These are phyloP conservation scores for Oncorhynchus kisutch DNA, from an alignment of 2,113 vertebrate genomes.

Conservation along the genomic window DNA sequence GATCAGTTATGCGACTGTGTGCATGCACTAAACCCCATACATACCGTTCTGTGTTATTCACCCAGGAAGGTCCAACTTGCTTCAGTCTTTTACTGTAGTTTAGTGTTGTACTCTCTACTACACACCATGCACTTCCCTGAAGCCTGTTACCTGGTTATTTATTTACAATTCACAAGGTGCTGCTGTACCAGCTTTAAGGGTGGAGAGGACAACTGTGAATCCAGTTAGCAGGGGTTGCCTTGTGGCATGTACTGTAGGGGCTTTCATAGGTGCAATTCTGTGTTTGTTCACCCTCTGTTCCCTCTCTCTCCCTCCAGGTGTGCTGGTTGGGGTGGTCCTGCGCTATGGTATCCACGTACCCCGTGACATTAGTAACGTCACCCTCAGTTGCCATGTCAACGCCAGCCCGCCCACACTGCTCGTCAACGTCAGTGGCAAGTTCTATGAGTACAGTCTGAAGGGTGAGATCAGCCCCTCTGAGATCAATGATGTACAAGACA, in stretches of 20 bases:
- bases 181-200: neutral
- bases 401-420: slow-evolving; percentile 89
- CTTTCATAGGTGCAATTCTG: no score
- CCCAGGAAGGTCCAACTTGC: no score
- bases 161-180: neutral
- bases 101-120: no score
- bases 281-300: no score
- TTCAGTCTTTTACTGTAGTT: no score
- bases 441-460: slow-evolving; percentile 95
- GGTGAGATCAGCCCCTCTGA: slow-evolving; percentile 85
- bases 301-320: slow-evolving; percentile 70
- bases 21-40: no score
- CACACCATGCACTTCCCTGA: no score
- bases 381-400: slow-evolving; percentile 86
- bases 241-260: no score
- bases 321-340: slow-evolving; percentile 90
- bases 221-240: neutral
- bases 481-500: slow-evolving; percentile 85
- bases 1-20: no score
- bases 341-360: slow-evolving; percentile 93
- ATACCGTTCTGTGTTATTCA: no score
- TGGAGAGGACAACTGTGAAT: neutral
- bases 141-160: neutral
- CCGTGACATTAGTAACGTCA: slow-evolving; percentile 83
- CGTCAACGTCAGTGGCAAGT: slow-evolving; percentile 91